Conservation (phyloP, 2,888 invertebrate species). For the Mythimna albipuncta region DNA sequence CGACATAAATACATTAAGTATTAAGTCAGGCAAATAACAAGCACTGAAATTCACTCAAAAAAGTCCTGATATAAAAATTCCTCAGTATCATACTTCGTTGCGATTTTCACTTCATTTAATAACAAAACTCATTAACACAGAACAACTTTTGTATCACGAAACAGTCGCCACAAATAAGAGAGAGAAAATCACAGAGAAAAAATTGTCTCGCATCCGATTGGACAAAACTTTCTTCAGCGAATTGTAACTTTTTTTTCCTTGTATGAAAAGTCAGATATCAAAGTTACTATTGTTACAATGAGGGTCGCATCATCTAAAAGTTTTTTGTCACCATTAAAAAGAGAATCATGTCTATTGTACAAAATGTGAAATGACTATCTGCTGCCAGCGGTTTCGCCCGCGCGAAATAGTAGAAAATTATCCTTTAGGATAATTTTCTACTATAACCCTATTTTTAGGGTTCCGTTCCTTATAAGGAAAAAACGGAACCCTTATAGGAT, state of each 20-base stretch:
- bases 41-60: no score
- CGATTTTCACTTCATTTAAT: constrained; percentile 2
- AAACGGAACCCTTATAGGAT: no score
- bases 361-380: background rate
- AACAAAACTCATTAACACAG: constrained; percentile 13
- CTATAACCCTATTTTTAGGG: no score
- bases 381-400: no score
- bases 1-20: no score
- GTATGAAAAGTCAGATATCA: background rate
- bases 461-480: no score
- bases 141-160: constrained; percentile 13
- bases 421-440: no score
- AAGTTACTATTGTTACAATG: constrained; percentile 23
- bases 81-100: background rate
- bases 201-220: constrained; percentile 17
- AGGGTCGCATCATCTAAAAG: constrained; percentile 7
- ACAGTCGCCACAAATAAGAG: constrained; percentile 14
- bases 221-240: constrained; percentile 14
- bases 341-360: background rate
- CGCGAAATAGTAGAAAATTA: no score
- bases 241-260: constrained; percentile 6
- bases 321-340: constrained; percentile 6
- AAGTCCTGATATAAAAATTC: no score
- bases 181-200: background rate
- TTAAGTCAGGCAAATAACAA: no score